phyloP scores from a whole-genome alignment of 1,140 invertebrate genomes.

The Chelonus insularis region DNA sequence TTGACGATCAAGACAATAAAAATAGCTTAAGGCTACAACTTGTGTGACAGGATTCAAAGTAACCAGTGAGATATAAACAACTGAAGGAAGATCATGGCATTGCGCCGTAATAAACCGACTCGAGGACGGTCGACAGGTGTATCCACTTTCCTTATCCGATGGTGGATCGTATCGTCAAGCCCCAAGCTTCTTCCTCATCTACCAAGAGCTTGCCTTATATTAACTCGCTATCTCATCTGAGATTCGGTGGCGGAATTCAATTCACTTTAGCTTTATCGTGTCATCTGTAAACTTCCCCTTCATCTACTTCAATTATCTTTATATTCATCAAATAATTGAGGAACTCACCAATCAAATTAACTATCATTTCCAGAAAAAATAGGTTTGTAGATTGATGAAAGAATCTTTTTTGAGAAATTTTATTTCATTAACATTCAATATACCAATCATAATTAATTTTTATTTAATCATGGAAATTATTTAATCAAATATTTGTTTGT shows the following conservation, averaged over 20 bases:
- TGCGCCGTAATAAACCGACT: not conserved
- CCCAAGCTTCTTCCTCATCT: constrained; percentile 4
- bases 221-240: constrained; percentile 27
- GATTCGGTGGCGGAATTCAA: constrained; percentile 38
- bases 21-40: not conserved
- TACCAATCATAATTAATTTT: no score
- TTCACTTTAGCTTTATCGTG: constrained; percentile 30
- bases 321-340: not conserved
- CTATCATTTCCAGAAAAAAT: not conserved
- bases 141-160: constrained; percentile 31
- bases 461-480: no score
- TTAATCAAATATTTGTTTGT: no score
- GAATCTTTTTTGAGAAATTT: no score
- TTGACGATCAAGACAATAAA: not conserved
- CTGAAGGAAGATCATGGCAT: constrained; percentile 2
- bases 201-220: not conserved
- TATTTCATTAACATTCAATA: no score
- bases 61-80: not conserved
- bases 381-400: no score
- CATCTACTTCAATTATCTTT: not conserved
- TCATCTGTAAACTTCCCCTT: constrained; percentile 26
- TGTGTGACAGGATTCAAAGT: constrained; percentile 1
- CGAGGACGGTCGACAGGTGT: constrained; percentile 34
- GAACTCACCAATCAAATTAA: not conserved
- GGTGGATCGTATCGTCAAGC: constrained; percentile 30